Evolutionary conservation across 2,888 invertebrate genomes (phyloP), one percentile per base, ranked within the genome.

Genomic region (Hirtodrosophila alboralis): DNA sequence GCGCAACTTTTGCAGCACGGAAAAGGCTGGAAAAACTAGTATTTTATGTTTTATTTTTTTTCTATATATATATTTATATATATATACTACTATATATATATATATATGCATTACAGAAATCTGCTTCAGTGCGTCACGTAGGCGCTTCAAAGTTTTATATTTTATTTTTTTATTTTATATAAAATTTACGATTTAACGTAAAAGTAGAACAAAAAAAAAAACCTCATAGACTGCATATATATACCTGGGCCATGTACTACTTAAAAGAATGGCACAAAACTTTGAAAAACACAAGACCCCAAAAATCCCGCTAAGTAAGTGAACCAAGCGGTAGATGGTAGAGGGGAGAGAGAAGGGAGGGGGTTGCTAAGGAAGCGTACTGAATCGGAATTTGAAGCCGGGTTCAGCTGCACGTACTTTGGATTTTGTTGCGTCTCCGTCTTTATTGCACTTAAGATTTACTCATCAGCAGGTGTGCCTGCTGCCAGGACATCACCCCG

Each of bases 281-380:
- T 84, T 79, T 71, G 65, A 23, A 62, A 72, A 83, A 85, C 75
- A 69, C 44, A 34, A 57, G 61, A 84, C 75, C n/a, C n/a, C 78
- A 48, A 77, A 78, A 88, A 86, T 88, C 87, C 79, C 85, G 84
- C 87, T 88, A 88, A 88, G 87, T 86, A 85, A 86, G 86, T 87
- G 77, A 67, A 56, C 56, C 18, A 45, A 64, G 36, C 23, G 51
- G 18, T 18, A 4, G 18, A 4, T 18, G n/a, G n/a, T n/a, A n/a
- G n/a, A 18, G 18, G 18, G 18, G 23, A 23, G 23, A 1, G 23
- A 23, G 23, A 6, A 23, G 23, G 23, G 7, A 23, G 1, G 23
- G 23, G 4, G 6, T 2, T 2, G 18, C 18, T 0, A 18, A 18
- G 18, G 2, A 7, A 8, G 23, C 23, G 8, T 23, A 3, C 30